Conservation (phyloP, 2,797 vertebrate species). For the Alosa sapidissima region DNA sequence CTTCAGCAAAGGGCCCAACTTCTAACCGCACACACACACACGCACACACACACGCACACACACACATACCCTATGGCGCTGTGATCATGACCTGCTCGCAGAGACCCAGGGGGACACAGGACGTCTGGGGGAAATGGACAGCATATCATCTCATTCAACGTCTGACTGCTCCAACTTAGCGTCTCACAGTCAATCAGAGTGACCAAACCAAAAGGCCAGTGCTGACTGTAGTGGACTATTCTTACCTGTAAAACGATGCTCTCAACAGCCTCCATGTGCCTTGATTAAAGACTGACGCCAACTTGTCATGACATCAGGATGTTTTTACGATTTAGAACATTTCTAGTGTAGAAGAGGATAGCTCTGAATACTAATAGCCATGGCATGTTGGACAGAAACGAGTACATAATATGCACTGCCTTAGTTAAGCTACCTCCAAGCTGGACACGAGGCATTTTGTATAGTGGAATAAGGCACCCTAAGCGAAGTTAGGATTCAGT, state of each 20-base stretch:
- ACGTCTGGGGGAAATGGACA: neutral
- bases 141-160: neutral
- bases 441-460: conserved; percentile 30
- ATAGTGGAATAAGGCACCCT: neutral
- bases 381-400: neutral
- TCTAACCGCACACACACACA: conserved; percentile 53
- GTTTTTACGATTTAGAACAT: neutral
- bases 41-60: neutral
- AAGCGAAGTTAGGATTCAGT: neutral
- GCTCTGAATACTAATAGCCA: neutral
- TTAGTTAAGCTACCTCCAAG: conserved; percentile 40
- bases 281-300: neutral
- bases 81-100: neutral
- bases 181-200: neutral
- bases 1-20: conserved; percentile 80
- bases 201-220: neutral
- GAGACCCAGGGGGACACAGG: neutral
- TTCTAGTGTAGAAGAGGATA: neutral
- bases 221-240: neutral
- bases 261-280: neutral
- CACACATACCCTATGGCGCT: neutral
- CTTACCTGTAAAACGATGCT: neutral
- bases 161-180: neutral
- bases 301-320: neutral
- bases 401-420: conserved; percentile 42